Base-by-base conservation (phyloP, 2,113 vertebrate species). In the Maccullochella peelii region DNA sequence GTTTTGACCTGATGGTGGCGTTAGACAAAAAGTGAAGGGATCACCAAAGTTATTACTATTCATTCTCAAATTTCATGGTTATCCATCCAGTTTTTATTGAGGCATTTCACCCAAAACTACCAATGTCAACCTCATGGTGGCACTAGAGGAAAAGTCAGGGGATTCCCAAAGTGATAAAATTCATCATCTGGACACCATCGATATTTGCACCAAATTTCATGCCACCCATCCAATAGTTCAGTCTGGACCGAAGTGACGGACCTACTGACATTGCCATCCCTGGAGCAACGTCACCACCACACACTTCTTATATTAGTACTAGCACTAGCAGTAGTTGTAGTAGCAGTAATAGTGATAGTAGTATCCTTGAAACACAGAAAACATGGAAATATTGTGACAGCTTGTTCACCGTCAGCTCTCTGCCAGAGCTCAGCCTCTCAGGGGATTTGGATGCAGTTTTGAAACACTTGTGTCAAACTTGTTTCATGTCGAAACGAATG, bases 401-500 rank as follows among this genome's bases (percentile, higher is more conserved):
- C 63, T 72, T 79, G 77, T 50, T 50, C 49, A 33, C 62, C 12
- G n/a, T 54, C 25, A 82, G 75, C 77, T 81, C 50, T 49, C 86
- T 73, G 58, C 54, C 42, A 44, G 25, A 68, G 40, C 33, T 68
- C 58, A 20, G 21, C 42, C 47, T 88, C 82, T 78, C 49, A 5
- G 42, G 67, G 79, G 73, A 73, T 61, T 76, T 47, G 54, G 67
- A 61, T 71, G 66, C 59, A 40, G 63, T 59, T 88, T 74, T 68
- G 20, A 81, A 84, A 70, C 36, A 49, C 44, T 75, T 2, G 30
- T 78, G 84, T 86, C 78, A 80, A 74, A 63, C 59, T 89, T 0
- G 9, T 8, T 52, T 83, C 50, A 36, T 58, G 73, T 87, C 58
- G 87, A 80, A 92, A 79, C 7, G 52, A 88, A 85, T 83, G 49